Evolutionary conservation across 1,140 invertebrate genomes (phyloP).

Genomic region (Pseudachorutes palmiensis): DNA sequence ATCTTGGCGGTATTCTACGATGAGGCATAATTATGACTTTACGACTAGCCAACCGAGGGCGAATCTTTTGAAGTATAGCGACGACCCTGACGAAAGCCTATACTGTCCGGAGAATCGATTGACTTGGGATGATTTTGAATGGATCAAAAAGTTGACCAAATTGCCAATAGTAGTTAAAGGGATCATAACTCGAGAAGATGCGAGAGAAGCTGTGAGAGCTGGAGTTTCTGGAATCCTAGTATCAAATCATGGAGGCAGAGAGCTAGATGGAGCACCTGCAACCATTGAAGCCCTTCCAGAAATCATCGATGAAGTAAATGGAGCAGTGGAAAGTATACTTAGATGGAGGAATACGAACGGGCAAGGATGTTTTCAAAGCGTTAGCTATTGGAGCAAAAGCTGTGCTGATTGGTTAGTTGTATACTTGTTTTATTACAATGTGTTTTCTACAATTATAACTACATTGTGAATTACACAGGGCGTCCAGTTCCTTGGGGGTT

Average conservation of each 20-base stretch:
- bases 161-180: slow-evolving; percentile 84
- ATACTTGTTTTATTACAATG: too few relatives aligned
- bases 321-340: slow-evolving; percentile 37
- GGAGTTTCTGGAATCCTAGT: slow-evolving; percentile 73
- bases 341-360: slow-evolving; percentile 44
- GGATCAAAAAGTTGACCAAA: slow-evolving; percentile 47
- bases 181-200: slow-evolving; percentile 77
- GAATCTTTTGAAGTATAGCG: not conserved
- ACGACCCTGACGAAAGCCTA: too few relatives aligned
- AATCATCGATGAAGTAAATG: slow-evolving; percentile 41
- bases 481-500: too few relatives aligned
- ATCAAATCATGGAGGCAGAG: slow-evolving; percentile 46
- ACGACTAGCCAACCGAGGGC: not conserved
- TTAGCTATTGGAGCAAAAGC: slow-evolving; percentile 47
- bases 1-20: slow-evolving; percentile 67
- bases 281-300: slow-evolving; percentile 19
- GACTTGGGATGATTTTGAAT: slow-evolving; percentile 44
- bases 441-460: too few relatives aligned
- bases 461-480: too few relatives aligned
- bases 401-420: slow-evolving; percentile 59
- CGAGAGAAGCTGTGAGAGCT: slow-evolving; percentile 59
- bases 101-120: slow-evolving; percentile 21
- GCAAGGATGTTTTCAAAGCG: slow-evolving; percentile 50
- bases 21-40: slow-evolving; percentile 47
- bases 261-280: slow-evolving; percentile 15